Conservation (phyloP, 2,113 vertebrate species). For the Mola mola region DNA sequence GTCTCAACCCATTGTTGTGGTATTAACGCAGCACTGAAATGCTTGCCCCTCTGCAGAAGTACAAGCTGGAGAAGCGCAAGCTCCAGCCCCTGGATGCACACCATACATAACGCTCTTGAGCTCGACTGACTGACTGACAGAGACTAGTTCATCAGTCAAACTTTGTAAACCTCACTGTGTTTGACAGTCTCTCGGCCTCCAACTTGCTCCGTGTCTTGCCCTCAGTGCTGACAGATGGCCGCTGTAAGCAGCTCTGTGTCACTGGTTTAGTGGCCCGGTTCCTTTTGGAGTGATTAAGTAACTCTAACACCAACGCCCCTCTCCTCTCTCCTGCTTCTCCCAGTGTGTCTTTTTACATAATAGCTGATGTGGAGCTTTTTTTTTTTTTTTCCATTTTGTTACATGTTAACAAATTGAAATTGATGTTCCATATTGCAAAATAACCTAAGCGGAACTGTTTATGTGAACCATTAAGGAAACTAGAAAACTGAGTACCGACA, state of each 20-base stretch:
- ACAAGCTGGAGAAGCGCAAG: too few relatives aligned
- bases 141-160: too few relatives aligned
- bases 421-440: too few relatives aligned
- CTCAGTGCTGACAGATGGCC: conserved; percentile 67
- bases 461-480: not conserved
- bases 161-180: not conserved
- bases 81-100: not conserved
- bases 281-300: conserved; percentile 70
- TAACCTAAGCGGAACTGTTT: too few relatives aligned
- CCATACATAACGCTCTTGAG: not conserved
- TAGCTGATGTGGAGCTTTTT: conserved; percentile 25
- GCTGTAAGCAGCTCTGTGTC: conserved; percentile 64
- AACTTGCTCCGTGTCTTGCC: conserved; percentile 4
- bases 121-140: too few relatives aligned
- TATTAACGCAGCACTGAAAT: too few relatives aligned
- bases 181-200: not conserved
- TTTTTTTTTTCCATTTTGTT: conserved; percentile 11
- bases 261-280: conserved; percentile 73
- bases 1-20: too few relatives aligned
- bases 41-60: too few relatives aligned
- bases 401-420: too few relatives aligned
- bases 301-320: conserved; percentile 51
- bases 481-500: conserved; percentile 1
- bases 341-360: conserved; percentile 65
- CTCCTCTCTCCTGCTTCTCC: conserved; percentile 31